Evolutionary conservation across 2,888 invertebrate genomes (phyloP).

Genomic region (Spodoptera exigua): DNA sequence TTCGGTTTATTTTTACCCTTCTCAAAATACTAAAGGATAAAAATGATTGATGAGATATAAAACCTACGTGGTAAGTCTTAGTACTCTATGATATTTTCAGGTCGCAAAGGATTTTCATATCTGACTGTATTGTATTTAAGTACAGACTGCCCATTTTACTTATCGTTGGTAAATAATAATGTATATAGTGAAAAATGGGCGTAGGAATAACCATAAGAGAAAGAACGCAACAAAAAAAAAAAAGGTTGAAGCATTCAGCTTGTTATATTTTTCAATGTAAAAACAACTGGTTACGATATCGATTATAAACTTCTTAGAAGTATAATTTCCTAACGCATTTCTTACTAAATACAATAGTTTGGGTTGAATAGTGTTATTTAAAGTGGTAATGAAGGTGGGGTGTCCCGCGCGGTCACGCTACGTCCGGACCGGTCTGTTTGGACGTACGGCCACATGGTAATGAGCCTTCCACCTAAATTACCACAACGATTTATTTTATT

Average conservation of each 20-base stretch:
- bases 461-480: slow-evolving; percentile 50
- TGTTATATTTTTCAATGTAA: slow-evolving; percentile 1
- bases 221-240: too few relatives aligned
- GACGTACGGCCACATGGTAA: slow-evolving; percentile 59
- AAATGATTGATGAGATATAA: too few relatives aligned
- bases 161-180: too few relatives aligned
- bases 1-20: slow-evolving; percentile 1
- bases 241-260: too few relatives aligned
- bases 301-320: slow-evolving; percentile 40
- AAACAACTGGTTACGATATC: neutral
- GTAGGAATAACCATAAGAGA: too few relatives aligned
- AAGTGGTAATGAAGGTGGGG: slow-evolving; percentile 56
- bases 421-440: slow-evolving; percentile 57
- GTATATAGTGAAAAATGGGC: too few relatives aligned
- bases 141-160: too few relatives aligned
- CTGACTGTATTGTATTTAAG: too few relatives aligned
- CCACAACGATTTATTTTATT: slow-evolving; percentile 49
- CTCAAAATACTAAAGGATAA: neutral
- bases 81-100: too few relatives aligned
- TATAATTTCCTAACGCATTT: slow-evolving; percentile 44
- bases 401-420: slow-evolving; percentile 64
- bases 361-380: slow-evolving; percentile 58
- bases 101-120: too few relatives aligned
- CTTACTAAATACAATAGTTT: slow-evolving; percentile 56
- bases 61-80: too few relatives aligned